Percentiles rank a stretch among this genome's conserved stretches.
Evolutionary conservation across 2,888 invertebrate species (phyloP).

Genomic region (Eupithecia subumbrata): DNA sequence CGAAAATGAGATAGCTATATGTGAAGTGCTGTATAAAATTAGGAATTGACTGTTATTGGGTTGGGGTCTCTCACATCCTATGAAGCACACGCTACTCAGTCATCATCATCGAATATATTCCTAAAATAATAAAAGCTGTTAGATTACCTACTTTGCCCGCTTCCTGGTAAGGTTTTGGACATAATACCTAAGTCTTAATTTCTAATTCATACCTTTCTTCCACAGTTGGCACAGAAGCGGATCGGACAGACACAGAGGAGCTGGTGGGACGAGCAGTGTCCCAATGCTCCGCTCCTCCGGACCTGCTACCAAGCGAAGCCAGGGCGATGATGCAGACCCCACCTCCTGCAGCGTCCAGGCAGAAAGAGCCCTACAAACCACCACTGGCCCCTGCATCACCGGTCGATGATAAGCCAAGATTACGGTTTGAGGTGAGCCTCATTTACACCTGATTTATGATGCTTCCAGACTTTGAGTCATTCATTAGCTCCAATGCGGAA

Average conservation of each 20-base stretch:
- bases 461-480: background rate
- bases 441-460: background rate
- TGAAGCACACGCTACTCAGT: background rate
- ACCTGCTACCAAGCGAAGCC: constrained; percentile 84
- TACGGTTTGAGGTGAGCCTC: constrained; percentile 73
- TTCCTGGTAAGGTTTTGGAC: background rate
- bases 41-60: background rate
- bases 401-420: constrained; percentile 69
- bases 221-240: constrained; percentile 85
- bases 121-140: background rate
- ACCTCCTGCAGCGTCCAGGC: constrained; percentile 48
- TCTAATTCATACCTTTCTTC: constrained; percentile 41
- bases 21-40: background rate
- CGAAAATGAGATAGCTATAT: background rate
- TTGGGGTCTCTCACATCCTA: background rate
- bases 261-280: constrained; percentile 86
- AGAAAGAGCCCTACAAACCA: constrained; percentile 52
- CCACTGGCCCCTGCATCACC: constrained; percentile 50
- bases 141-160: background rate
- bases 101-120: background rate
- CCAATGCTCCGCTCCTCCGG: constrained; percentile 86
- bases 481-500: constrained; percentile 1
- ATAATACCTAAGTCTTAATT: background rate
- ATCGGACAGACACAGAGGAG: constrained; percentile 88
- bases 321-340: constrained; percentile 76